Evolutionary conservation across 2,888 invertebrate genomes (phyloP).

Genomic region (Phengaris arion): DNA sequence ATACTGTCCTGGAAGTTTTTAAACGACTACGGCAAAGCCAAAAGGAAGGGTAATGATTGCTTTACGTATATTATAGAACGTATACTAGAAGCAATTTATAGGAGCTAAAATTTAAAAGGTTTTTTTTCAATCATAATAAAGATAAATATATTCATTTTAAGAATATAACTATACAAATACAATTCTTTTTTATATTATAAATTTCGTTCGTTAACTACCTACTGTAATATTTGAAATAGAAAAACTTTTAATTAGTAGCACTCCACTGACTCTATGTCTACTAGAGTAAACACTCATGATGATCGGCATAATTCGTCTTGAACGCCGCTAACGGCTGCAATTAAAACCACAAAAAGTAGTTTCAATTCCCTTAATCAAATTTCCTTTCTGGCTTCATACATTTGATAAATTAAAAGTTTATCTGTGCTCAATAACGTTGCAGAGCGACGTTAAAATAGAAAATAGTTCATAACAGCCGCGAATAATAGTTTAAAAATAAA

Average conservation of each 20-base stretch:
- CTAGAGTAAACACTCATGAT: conserved; percentile 48
- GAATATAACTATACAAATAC: no score
- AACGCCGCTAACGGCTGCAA: conserved; percentile 76
- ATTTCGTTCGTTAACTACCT: no score
- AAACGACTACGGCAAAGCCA: no score
- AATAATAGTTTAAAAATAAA: conserved; percentile 44
- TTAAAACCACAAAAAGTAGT: conserved; percentile 78
- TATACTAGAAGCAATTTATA: no score
- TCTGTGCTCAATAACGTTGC: conserved; percentile 19
- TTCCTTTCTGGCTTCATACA: conserved; percentile 63
- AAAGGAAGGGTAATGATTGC: no score
- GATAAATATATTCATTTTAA: no score
- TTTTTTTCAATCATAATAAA: no score
- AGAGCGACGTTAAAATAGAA: conserved; percentile 27
- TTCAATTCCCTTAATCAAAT: conserved; percentile 78
- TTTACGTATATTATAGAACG: no score
- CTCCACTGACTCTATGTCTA: background rate
- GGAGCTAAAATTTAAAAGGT: no score
- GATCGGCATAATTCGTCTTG: conserved; percentile 74
- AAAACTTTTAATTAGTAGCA: conserved; percentile 15
- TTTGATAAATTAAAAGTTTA: conserved; percentile 48
- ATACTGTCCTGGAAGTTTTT: no score
- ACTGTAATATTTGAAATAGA: no score
- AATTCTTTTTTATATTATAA: no score
- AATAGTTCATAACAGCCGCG: conserved; percentile 12